Conservation (phyloP, 2,113 vertebrate genomes). For the Aptenodytes patagonicus region DNA sequence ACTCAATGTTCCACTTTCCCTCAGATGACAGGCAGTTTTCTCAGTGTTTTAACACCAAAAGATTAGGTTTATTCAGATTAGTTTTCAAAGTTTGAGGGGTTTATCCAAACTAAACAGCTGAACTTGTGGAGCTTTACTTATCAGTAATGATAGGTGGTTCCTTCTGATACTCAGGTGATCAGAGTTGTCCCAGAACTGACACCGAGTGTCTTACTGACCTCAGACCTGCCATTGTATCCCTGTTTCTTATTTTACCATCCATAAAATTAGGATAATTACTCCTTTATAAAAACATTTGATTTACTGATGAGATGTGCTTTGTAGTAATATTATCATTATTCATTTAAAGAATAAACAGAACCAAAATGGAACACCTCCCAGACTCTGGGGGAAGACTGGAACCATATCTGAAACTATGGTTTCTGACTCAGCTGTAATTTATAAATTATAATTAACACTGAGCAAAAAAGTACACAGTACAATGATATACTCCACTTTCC, state of each 20-base stretch:
- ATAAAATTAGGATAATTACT: neutral
- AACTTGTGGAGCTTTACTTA: neutral
- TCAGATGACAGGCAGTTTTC: neutral
- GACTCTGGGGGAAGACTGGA: neutral
- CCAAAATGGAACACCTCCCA: neutral
- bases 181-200: neutral
- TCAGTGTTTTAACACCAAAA: neutral
- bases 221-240: neutral
- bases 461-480: neutral
- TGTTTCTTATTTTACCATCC: neutral
- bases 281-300: neutral
- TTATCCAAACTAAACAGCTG: neutral
- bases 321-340: neutral
- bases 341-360: neutral
- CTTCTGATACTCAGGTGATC: neutral
- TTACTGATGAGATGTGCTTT: neutral
- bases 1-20: neutral
- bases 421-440: neutral
- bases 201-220: neutral
- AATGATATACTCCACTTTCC: neutral
- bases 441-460: neutral
- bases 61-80: neutral
- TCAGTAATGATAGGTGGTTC: neutral
- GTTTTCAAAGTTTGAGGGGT: neutral
- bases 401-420: neutral